These are phyloP conservation scores for Heliopora coerulea DNA, from an alignment of 92 coral and sea anemone genomes.

Conservation along the genomic window DNA sequence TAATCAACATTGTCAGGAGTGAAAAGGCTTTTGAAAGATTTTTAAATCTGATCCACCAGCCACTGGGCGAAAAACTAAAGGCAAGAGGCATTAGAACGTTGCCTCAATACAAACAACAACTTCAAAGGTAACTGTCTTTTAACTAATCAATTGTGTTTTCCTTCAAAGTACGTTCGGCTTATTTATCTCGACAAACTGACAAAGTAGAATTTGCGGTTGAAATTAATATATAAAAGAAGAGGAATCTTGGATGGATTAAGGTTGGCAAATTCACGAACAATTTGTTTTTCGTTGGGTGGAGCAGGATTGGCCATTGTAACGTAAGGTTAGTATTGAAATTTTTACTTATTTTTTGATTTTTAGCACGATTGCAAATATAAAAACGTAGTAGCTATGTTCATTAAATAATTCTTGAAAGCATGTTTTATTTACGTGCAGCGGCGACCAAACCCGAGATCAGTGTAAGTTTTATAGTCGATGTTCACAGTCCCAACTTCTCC, in stretches of 20 bases:
- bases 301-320: neutral
- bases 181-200: neutral
- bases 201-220: slow-evolving; percentile 9
- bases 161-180: neutral
- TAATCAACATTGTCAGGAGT: neutral
- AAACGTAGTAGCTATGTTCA: neutral
- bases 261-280: too few relatives aligned
- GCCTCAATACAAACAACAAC: too few relatives aligned
- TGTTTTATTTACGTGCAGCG: slow-evolving; percentile 12
- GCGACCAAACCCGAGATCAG: neutral
- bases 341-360: neutral
- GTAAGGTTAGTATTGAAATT: neutral
- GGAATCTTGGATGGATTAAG: neutral
- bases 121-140: neutral
- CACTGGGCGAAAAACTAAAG: neutral
- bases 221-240: slow-evolving; percentile 4
- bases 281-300: neutral
- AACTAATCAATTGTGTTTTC: slow-evolving; percentile 18
- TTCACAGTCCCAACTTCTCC: too few relatives aligned
- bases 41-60: neutral
- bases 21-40: neutral
- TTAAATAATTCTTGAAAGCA: neutral
- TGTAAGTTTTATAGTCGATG: too few relatives aligned
- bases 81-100: too few relatives aligned
- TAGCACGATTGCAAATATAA: neutral